Evolutionary conservation across 2,113 vertebrate genomes (phyloP), one percentile per base, ranked within the genome.

Genomic region (Corydoras maculifer): DNA sequence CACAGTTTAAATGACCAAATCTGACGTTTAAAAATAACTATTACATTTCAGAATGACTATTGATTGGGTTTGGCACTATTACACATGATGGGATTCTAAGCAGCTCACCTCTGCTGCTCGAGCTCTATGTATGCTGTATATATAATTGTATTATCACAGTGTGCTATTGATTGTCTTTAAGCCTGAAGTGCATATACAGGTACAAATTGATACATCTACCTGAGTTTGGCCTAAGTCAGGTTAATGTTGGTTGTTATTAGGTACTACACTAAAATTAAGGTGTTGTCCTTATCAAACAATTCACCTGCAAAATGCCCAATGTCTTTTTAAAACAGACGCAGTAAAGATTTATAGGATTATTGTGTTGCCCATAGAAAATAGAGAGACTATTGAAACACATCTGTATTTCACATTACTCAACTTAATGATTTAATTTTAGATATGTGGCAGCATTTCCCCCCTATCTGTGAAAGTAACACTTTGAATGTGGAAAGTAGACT

Each of bases 141-240:
- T 70, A 59, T 78, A 81, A 82, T 73, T 75, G 75, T 60, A 74
- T 82, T 79, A 79, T 72, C 73, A 61, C 63, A 72, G 73, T 78
- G 72, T 78, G 77, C 74, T 81, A 81, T 82, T 76, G 81, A 81
- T 81, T 79, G 76, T 53, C 66, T 77, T 76, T 74, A 76, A 77
- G 72, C 61, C 69, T 79, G 75, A 79, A 79, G 78, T 73, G 65
- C 69, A 73, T 75, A 73, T 80, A 75, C 60, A 53, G 75, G 80
- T 72, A 78, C 81, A 78, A 65, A 78, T 68, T 70, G 66, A 74
- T 65, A 43, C 7, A 2, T 43, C 35, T 43, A 43, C 35, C 35
- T 43, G 35, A 43, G 35, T 43, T 43, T 43, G 64, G 69, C 58
- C 58, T 62, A 62, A 55, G 64, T 32, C 70, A 75, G 74, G 62